Base-by-base conservation (phyloP, 1,140 invertebrate genomes). In the Whitmania pigra region DNA sequence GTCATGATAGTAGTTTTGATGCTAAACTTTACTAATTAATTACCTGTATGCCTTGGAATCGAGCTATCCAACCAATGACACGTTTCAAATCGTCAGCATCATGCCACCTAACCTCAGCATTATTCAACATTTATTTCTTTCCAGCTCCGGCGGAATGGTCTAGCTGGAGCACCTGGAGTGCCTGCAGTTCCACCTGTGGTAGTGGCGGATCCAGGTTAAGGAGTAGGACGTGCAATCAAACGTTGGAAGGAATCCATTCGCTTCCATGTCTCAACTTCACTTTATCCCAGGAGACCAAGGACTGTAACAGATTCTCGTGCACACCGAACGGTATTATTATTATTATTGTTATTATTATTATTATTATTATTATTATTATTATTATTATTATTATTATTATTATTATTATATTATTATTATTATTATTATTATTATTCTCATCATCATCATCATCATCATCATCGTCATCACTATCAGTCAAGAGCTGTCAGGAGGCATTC, bases 111-210 rank as follows among this genome's bases (percentile, higher is more conserved):
- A n/a, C 22, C 22, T 18, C 15, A n/a, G 4, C 57, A 63, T 11
- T 25, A n/a, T n/a, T n/a, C 29, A 4, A 15, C 57, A 4, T 18
- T 31, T 31, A 11, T 6, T 5, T 63, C 57, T 13, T 63, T 67
- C 27, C 25, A 75, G 74, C 72, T 36, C 71, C 72, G 31, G 72
- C 71, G 20, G 29, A 70, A 17, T 75, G 74, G 74, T 43, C 66
- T 22, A 54, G 27, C 25, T 75, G 74, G 74, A 49, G n/a, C n/a
- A 72, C 60, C 40, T 75, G 74, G 74, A 40, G 49, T 20, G 68
- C 22, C n/a, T 75, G 74, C 70, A 55, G 57, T 25, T 55, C 60
- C 13, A 71, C 72, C 17, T 75, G 74, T 49, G 74, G 72, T 0
- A 49, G 43, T 17, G 72, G 72, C 11, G 74, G 67, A 40, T 57